Percentiles rank a stretch among this genome's conserved stretches.
These are phyloP conservation scores for Girardia tigrina DNA, from an alignment of 2,888 invertebrate genomes.

Conservation along the genomic window DNA sequence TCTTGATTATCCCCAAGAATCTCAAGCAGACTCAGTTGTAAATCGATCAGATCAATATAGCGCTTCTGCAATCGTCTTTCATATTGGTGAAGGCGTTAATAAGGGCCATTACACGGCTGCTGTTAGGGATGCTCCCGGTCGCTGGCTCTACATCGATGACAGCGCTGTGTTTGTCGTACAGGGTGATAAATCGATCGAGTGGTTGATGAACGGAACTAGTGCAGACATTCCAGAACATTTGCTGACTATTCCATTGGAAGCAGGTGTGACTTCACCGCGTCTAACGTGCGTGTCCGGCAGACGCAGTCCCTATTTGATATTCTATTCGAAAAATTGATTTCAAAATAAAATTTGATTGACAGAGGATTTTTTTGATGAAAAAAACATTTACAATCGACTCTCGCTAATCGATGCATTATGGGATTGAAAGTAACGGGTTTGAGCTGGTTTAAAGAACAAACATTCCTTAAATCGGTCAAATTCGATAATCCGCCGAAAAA, in stretches of 20 bases:
- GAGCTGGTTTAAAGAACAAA: too few relatives aligned
- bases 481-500: too few relatives aligned
- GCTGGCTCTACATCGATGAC: background rate
- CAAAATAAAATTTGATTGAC: too few relatives aligned
- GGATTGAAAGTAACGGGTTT: too few relatives aligned
- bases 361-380: too few relatives aligned
- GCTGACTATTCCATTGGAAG: background rate
- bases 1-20: too few relatives aligned
- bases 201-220: background rate
- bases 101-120: slow-evolving; percentile 10
- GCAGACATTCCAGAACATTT: background rate
- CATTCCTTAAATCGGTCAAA: too few relatives aligned
- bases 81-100: background rate
- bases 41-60: too few relatives aligned
- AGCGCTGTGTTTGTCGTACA: background rate
- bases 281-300: background rate
- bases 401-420: too few relatives aligned
- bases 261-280: background rate
- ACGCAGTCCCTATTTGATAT: background rate
- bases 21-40: background rate
- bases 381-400: too few relatives aligned
- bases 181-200: background rate
- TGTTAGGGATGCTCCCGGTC: background rate
- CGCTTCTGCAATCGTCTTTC: background rate
- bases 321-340: background rate